phyloP scores from a whole-genome alignment of 2,113 vertebrate genomes.

The Megalops atlanticus region DNA sequence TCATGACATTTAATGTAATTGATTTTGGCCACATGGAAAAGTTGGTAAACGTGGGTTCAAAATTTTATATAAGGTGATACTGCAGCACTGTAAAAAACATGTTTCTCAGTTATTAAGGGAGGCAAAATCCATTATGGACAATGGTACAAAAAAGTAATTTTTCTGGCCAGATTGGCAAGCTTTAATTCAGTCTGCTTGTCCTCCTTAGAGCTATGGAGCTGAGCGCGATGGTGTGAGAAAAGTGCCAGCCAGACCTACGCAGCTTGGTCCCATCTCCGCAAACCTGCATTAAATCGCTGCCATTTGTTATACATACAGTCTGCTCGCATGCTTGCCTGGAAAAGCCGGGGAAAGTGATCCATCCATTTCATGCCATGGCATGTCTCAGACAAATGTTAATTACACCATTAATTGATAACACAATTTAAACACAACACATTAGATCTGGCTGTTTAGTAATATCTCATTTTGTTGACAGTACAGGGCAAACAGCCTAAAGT shows the following conservation, averaged over 20 bases:
- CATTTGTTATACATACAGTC: constrained; percentile 85
- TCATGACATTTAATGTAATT: too few relatives aligned
- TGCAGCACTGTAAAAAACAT: too few relatives aligned
- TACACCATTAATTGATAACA: constrained; percentile 99
- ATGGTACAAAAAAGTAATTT: constrained; percentile 27
- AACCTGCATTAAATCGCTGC: constrained; percentile 91
- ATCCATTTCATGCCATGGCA: constrained; percentile 93
- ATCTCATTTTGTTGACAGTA: constrained; percentile 37
- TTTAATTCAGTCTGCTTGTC: constrained; percentile 51
- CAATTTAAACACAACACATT: constrained; percentile 84
- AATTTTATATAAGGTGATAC: too few relatives aligned
- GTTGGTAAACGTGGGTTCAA: too few relatives aligned
- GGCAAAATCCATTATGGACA: constrained; percentile 1
- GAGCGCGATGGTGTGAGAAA: constrained; percentile 57
- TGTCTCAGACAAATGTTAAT: constrained; percentile 99
- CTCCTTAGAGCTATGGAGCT: constrained; percentile 56
- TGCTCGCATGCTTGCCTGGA: constrained; percentile 78
- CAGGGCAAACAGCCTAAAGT: too few relatives aligned
- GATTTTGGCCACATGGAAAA: too few relatives aligned
- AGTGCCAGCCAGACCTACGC: constrained; percentile 70
- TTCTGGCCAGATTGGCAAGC: constrained; percentile 52
- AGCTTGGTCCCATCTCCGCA: constrained; percentile 88
- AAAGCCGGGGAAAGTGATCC: constrained; percentile 81
- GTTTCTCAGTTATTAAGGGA: too few relatives aligned
- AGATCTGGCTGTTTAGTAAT: constrained; percentile 86